Conservation (phyloP, 2,113 vertebrate genomes). For the Dasyprocta punctata region DNA sequence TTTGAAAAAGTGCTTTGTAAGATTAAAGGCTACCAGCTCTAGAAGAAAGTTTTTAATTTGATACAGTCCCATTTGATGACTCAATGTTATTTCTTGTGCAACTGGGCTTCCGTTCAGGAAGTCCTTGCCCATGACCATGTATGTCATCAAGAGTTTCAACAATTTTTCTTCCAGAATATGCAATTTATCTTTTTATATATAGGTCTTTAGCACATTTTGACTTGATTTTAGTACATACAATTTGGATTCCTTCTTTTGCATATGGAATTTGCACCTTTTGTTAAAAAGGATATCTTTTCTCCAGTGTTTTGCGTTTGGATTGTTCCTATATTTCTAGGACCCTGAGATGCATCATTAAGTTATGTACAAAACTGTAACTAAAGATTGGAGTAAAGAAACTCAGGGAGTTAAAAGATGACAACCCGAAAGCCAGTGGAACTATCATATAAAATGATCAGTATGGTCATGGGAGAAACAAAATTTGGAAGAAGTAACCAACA, state of each 20-base stretch:
- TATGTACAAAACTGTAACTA: background rate
- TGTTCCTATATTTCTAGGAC: no score
- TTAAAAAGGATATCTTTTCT: no score
- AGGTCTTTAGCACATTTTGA: background rate
- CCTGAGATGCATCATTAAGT: background rate
- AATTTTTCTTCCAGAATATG: no score
- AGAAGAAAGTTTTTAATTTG: no score
- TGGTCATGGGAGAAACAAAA: background rate
- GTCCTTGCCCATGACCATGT: no score
- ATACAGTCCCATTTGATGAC: no score
- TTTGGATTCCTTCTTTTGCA: background rate
- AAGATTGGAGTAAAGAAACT: background rate
- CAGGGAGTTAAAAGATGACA: background rate
- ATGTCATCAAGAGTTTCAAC: no score
- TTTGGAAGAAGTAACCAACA: background rate
- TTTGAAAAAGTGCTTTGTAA: no score
- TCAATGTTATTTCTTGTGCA: no score
- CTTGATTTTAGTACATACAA: background rate
- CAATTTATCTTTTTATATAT: background rate
- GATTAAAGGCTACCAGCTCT: no score
- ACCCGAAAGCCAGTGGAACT: background rate
- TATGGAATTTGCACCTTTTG: background rate
- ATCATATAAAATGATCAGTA: background rate
- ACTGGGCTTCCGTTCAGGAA: no score
- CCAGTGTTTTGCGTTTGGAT: no score